A percentile compares a stretch with the other conserved stretches of the same genome.
Conservation (phyloP, 2,113 vertebrate species). For the Gavialis gangeticus region DNA sequence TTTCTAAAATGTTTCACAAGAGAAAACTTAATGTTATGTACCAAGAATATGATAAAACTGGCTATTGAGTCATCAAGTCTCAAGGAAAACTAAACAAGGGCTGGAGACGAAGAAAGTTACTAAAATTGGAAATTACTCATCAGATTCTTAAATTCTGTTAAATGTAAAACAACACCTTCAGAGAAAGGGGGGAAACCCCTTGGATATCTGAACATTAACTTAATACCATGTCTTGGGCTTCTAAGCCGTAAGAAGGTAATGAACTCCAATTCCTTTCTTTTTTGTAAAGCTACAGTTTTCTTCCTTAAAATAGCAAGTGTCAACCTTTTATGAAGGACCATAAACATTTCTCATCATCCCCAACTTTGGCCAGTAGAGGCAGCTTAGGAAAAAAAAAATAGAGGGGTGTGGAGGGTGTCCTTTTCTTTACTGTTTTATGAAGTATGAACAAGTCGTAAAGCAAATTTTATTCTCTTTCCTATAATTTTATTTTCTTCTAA, state of each 20-base stretch:
- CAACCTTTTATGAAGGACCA: neutral
- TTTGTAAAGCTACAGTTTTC: neutral
- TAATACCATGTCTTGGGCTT: neutral
- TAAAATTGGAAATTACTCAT: neutral
- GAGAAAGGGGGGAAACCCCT: neutral
- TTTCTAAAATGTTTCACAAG: neutral
- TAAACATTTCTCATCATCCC: neutral
- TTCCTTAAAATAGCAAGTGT: neutral
- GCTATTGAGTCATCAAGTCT: neutral
- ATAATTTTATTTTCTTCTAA: neutral
- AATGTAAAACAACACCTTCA: no score
- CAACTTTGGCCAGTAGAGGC: neutral
- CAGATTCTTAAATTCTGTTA: neutral
- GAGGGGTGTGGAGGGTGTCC: no score
- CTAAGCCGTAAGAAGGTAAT: neutral
- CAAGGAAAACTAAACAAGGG: neutral
- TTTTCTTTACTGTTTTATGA: neutral
- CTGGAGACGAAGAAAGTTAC: neutral
- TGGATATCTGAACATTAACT: neutral
- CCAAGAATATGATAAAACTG: neutral
- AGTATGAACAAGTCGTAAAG: neutral
- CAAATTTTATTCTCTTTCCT: neutral
- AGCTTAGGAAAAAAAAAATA: neutral
- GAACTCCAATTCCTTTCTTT: accelerated
- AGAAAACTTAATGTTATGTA: neutral